These are phyloP conservation scores for Cygnus buccinator DNA, from an alignment of 2,113 vertebrate species.

Conservation along the genomic window DNA sequence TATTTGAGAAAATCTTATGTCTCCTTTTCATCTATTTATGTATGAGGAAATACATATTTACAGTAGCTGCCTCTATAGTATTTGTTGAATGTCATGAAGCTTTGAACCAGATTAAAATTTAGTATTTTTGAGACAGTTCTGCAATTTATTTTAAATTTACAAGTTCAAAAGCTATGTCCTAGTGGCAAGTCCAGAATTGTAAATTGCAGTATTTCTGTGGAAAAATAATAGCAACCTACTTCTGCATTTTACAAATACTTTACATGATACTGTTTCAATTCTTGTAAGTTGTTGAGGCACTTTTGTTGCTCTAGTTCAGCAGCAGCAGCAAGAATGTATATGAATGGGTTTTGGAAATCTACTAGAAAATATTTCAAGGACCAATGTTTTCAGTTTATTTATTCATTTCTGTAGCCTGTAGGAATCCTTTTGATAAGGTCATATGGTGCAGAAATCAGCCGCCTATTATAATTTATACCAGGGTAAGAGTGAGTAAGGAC, in stretches of 20 bases:
- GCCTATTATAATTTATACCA: not conserved
- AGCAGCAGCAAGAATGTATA: not conserved
- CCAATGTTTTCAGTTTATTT: not conserved
- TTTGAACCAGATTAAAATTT: slow-evolving; percentile 58
- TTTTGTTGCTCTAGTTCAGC: not conserved
- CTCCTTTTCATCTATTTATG: slow-evolving; percentile 72
- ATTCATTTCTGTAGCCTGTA: not conserved
- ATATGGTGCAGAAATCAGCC: fast-evolving
- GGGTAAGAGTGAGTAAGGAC: not conserved
- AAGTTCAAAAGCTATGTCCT: not conserved
- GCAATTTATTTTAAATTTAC: slow-evolving; percentile 6
- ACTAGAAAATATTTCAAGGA: not conserved
- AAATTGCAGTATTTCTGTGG: not conserved
- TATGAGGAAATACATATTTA: slow-evolving; percentile 67
- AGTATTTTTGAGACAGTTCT: slow-evolving; percentile 10
- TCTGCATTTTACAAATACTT: not conserved
- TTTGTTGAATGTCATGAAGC: slow-evolving; percentile 51
- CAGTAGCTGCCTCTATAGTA: slow-evolving; percentile 33
- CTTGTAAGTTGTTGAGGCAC: not conserved
- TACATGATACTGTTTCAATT: not conserved
- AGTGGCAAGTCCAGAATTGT: not conserved
- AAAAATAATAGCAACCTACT: not conserved
- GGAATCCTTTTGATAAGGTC: not conserved
- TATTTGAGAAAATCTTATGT: slow-evolving; percentile 37
- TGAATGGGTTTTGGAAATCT: not conserved